phyloP scores from a whole-genome alignment of 2,797 vertebrate species.

The Falco cherrug region DNA sequence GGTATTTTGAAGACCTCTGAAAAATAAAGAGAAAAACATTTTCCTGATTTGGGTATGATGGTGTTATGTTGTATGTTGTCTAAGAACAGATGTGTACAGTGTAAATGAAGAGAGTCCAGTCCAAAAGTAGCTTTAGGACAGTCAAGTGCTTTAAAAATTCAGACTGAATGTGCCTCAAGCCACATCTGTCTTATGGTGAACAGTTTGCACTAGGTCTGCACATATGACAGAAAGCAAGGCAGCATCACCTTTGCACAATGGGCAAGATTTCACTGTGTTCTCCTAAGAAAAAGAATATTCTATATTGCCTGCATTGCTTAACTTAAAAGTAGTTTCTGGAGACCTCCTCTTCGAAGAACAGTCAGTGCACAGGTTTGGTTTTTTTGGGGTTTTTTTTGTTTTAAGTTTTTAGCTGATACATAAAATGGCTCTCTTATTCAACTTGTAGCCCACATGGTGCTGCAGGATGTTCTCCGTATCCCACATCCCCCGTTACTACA shows the following conservation, averaged over 20 bases:
- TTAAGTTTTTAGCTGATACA: neutral
- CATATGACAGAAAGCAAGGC: neutral
- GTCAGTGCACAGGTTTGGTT: no score
- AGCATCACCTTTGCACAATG: neutral
- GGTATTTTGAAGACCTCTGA: neutral
- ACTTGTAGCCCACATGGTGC: neutral
- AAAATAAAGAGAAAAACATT: neutral
- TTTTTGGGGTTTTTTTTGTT: no score
- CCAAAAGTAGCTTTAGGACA: neutral
- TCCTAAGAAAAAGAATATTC: neutral
- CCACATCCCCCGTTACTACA: neutral
- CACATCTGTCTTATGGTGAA: neutral
- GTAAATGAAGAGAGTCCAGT: neutral
- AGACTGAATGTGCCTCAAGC: neutral
- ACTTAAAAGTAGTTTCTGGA: slow-evolving; percentile 5
- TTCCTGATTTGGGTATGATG: neutral
- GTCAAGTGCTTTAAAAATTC: neutral
- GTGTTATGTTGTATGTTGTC: neutral
- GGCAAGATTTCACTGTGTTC: neutral
- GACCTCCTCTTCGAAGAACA: neutral
- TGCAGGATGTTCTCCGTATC: neutral
- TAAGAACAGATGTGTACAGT: neutral
- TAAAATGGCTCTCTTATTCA: neutral
- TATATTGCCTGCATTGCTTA: neutral
- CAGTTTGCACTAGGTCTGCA: neutral